Evolutionary conservation across 2,888 invertebrate genomes (phyloP), one percentile per base, ranked within the genome.

Genomic region (Schrankia costaestrigalis): DNA sequence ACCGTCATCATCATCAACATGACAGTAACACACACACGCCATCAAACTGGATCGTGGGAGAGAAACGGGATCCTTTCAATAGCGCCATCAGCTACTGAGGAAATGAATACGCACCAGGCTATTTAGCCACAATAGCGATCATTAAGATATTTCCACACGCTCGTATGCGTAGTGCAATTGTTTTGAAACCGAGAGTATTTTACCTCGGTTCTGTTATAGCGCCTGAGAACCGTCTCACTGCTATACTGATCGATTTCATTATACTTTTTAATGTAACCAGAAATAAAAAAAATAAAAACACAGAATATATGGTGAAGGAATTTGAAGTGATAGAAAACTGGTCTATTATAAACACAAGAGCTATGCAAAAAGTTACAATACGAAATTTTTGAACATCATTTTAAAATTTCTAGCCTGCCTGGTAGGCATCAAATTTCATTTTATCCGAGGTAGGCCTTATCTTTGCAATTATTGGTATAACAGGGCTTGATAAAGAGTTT

Each of bases 21-120:
- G 74, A 72, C 76, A 76, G 77, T 78, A 82, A 72, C 73, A 82
- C 78, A 82, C 79, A 76, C 78, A 82, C 79, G 77, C 72, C 73
- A 67, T 53, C 63, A 60, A 87, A 83, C 70, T 84, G 72, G 82
- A 80, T 78, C 86, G 86, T 87, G 86, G 82, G 86, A 87, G 78
- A 71, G 78, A 80, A 83, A 84, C 81, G 83, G 83, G 78, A 82
- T 68, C 68, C 74, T 65, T 65, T 75, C 67, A 76, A 79, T 76
- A 69, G 67, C 66, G 62, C 63, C 75, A 66, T 63, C 70, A 63
- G 62, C 65, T 43, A 64, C 65, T 68, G 73, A 78, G 80, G 80
- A 83, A 82, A 81, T 76, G 65, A 61, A 70, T 69, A 70, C 65
- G 62, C 59, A 70, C 63, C 59, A 59, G n/a, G 56, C 64, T 72